Evolutionary conservation across 2,113 vertebrate species (phyloP), one percentile per base, ranked within the genome.

Genomic region (Bos javanicus): DNA sequence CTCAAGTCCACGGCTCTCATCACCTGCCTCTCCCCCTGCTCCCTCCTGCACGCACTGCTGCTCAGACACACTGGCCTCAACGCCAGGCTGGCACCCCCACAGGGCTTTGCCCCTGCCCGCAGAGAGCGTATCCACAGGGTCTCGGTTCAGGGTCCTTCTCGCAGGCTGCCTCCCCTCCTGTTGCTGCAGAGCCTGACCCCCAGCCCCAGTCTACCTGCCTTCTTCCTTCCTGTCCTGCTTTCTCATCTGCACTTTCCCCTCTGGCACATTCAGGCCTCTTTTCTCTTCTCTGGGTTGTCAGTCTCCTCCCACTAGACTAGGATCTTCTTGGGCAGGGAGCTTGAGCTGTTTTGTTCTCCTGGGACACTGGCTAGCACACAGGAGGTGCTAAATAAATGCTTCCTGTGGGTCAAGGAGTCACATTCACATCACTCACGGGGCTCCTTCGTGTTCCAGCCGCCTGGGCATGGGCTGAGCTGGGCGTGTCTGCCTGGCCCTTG

Each of bases 371-470:
- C 71, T 74, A 43, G 36, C 43, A 78, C 43, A 46, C 5, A 71
- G 9, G 67, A 71, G 74, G 74, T 71, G n/a, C n/a, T 71, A 71
- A 39, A 71, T 71, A 71, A 71, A 71, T 39, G n/a, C n/a, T 71
- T 71, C n/a, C n/a, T 71, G n/a, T 71, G n/a, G n/a, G n/a, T 71
- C 67, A 71, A 36, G n/a, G 19, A 36, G n/a, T 71, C 19, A 23
- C 64, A 71, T 36, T 71, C 17, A 71, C n/a, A 36, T 71, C 19
- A 23, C 17, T 71, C n/a, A 19, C 14, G 2, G 43, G 74, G 25
- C 14, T 78, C 74, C 25, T 46, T 71, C 1, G 1, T 39, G 19
- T 23, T 12, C 67, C 2, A 0, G 67, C n/a, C 0, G 0, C n/a
- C 0, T 36, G 64, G n/a, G 64, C n/a, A 23, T 71, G 67, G 19